These are phyloP conservation scores for Lordiphosa clarofinis DNA, from an alignment of 1,140 invertebrate species.

Conservation along the genomic window DNA sequence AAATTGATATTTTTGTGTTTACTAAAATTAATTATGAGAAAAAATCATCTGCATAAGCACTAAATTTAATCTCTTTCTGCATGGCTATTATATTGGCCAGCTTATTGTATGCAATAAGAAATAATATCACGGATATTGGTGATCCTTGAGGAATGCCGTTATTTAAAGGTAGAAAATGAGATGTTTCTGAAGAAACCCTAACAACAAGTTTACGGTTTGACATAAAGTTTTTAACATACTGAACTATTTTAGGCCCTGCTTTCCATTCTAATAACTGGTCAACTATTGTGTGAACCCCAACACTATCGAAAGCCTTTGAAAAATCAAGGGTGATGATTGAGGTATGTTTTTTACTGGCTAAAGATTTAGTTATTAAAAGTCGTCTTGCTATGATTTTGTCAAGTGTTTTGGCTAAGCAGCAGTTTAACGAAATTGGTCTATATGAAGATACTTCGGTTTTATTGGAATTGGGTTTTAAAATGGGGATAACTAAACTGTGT, in stretches of 20 bases:
- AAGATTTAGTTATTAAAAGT: constrained; percentile 7
- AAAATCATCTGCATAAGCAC: constrained; percentile 1
- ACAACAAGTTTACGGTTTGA: constrained; percentile 8
- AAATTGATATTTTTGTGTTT: too few species aligned
- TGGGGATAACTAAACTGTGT: constrained; percentile 7
- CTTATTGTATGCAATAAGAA: constrained; percentile 9
- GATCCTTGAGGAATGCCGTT: constrained; percentile 18
- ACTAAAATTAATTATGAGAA: too few species aligned
- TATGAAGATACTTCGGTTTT: constrained; percentile 12
- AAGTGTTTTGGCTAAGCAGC: constrained; percentile 6
- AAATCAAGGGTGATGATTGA: constrained; percentile 21
- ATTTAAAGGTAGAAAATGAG: not conserved
- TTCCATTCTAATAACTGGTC: constrained; percentile 18
- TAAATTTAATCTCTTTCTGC: constrained; percentile 5
- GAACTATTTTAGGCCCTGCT: constrained; percentile 14
- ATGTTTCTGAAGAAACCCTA: not conserved
- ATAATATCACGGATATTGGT: constrained; percentile 7
- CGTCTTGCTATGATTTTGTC: constrained; percentile 20
- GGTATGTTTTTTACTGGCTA: constrained; percentile 5
- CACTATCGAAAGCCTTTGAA: constrained; percentile 18
- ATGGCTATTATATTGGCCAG: constrained; percentile 8
- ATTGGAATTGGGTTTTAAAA: constrained; percentile 8
- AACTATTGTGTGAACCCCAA: constrained; percentile 20
- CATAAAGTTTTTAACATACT: constrained; percentile 10
- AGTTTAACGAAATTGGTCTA: constrained; percentile 10